These are phyloP conservation scores for Notolepis coatsorum DNA, from an alignment of 2,797 vertebrate genomes.

Conservation along the genomic window DNA sequence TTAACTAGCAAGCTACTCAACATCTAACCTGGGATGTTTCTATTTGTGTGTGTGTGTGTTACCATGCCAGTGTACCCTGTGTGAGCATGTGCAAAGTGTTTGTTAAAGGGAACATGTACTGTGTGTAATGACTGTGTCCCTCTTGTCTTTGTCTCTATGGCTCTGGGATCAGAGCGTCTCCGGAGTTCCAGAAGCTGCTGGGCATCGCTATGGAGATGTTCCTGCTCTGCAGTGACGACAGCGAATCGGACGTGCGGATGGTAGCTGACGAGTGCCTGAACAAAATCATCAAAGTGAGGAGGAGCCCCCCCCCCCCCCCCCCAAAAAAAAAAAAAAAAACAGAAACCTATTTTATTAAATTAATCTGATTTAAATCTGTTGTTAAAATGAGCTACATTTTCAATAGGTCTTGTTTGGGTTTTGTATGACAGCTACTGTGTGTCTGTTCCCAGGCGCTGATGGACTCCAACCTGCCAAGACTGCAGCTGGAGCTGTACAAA, in stretches of 20 bases:
- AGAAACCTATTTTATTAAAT: too few species aligned
- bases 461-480: slow-evolving; percentile 95
- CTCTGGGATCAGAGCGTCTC: slow-evolving; percentile 88
- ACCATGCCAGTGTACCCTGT: background rate
- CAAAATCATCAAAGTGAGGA: slow-evolving; percentile 97
- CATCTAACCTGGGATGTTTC: background rate
- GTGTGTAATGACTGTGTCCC: slow-evolving; percentile 27
- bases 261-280: slow-evolving; percentile 99
- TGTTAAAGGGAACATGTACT: background rate
- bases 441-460: slow-evolving; percentile 88
- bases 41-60: background rate
- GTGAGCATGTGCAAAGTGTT: background rate
- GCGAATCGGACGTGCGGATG: slow-evolving; percentile 97
- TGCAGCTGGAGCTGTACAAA: slow-evolving; percentile 98
- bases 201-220: slow-evolving; percentile 99
- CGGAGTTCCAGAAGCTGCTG: slow-evolving; percentile 97
- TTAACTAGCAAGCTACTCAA: background rate
- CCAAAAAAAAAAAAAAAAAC: too few species aligned
- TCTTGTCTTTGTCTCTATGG: slow-evolving; percentile 26
- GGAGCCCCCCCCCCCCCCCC: too few species aligned
- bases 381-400: background rate
- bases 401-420: background rate
- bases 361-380: too few species aligned
- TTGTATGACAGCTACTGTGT: too few species aligned
- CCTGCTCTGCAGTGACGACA: slow-evolving; percentile 95